A percentile compares a stretch with the other conserved stretches of the same genome.
Conservation (phyloP, 1,140 invertebrate species). For the Callitettix versicolor region DNA sequence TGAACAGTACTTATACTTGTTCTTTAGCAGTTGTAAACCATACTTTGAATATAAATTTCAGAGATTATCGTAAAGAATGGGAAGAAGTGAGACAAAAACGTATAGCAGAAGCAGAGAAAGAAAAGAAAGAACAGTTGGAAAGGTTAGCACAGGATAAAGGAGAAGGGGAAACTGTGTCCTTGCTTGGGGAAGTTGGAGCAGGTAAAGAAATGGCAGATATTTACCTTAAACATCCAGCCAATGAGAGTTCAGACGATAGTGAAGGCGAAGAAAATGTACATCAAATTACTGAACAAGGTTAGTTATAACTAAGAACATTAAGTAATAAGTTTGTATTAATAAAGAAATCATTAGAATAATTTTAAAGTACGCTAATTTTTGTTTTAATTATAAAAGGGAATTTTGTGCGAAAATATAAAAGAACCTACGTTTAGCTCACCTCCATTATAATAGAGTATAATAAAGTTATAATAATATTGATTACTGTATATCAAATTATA, state of each 20-base stretch:
- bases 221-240: conserved; percentile 53
- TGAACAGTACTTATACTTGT: too few relatives aligned
- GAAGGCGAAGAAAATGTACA: conserved; percentile 44
- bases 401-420: too few relatives aligned
- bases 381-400: too few relatives aligned
- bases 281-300: conserved; percentile 6
- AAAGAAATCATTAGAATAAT: too few relatives aligned
- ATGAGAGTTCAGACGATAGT: conserved; percentile 62
- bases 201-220: conserved; percentile 52
- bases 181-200: conserved; percentile 41
- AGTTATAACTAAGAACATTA: too few relatives aligned
- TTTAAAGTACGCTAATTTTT: too few relatives aligned
- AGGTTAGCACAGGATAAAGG: conserved; percentile 28
- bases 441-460: too few relatives aligned
- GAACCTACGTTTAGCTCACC: too few relatives aligned
- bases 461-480: too few relatives aligned
- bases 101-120: conserved; percentile 36
- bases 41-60: conserved; percentile 32
- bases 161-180: conserved; percentile 29
- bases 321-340: too few relatives aligned
- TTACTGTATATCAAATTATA: too few relatives aligned
- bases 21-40: too few relatives aligned
- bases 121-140: conserved; percentile 29
- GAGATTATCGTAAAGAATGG: conserved; percentile 62
- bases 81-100: conserved; percentile 49